Percentiles rank a stretch among this genome's conserved stretches.
Evolutionary conservation across 1,140 invertebrate genomes (phyloP).

Genomic region (Mactra quadrangularis): DNA sequence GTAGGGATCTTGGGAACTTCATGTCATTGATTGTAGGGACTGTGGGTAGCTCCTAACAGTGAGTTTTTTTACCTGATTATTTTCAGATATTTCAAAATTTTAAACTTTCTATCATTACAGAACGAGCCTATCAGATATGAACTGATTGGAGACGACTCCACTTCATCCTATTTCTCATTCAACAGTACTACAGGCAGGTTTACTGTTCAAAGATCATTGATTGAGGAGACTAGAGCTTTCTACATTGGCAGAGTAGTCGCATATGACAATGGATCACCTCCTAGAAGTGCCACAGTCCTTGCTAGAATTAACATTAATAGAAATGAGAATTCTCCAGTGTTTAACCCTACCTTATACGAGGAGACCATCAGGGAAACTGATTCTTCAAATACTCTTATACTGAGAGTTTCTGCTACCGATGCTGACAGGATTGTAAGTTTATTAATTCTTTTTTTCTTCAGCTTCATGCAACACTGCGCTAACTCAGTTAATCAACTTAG

Average conservation of each 20-base stretch:
- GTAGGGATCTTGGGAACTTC: too few species aligned
- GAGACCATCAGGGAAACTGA: constrained; percentile 69
- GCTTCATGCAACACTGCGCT: too few species aligned
- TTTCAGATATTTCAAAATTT: too few species aligned
- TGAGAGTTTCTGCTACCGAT: constrained; percentile 71
- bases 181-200: constrained; percentile 67
- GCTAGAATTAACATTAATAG: constrained; percentile 72
- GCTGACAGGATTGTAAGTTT: constrained; percentile 74
- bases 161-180: constrained; percentile 67
- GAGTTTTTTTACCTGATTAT: too few species aligned
- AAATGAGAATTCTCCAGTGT: constrained; percentile 94
- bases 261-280: constrained; percentile 73
- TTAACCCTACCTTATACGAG: constrained; percentile 60
- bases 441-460: too few species aligned
- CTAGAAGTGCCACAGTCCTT: constrained; percentile 72
- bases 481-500: too few species aligned
- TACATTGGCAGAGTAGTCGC: constrained; percentile 75
- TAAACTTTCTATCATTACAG: too few species aligned
- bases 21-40: too few species aligned
- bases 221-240: constrained; percentile 39
- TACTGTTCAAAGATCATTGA: constrained; percentile 49
- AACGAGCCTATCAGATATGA: constrained; percentile 45
- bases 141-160: constrained; percentile 74
- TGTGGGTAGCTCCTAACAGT: too few species aligned
- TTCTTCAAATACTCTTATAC: constrained; percentile 51